Evolutionary conservation across 1,140 invertebrate genomes (phyloP), one percentile per base, ranked within the genome.

Genomic region (Tetramorium alpestre): DNA sequence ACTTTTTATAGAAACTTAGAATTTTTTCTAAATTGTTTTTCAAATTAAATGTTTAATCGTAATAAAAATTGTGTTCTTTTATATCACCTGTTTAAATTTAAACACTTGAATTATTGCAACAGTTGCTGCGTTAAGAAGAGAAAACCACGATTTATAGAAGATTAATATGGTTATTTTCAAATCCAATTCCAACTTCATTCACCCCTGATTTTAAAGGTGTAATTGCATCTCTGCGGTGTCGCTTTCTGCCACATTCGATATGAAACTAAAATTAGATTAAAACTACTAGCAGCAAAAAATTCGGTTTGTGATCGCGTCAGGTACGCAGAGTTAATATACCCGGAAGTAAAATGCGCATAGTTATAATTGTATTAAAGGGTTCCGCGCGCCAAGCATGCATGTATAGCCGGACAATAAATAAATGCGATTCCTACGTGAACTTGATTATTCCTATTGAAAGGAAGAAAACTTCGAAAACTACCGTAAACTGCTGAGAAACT

Each of bases 181-280:
- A 70, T 70, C 33, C 38, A 81, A 81, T 81, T 81, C 47, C 22
- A 41, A 44, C 51, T 28, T 70, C 6, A 11, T n/a, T 33, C 44
- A 8, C 28, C 10, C 25, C 10, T 33, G 16, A 69, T 33, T 60
- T 73, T 73, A 33, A 82, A 82, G 38, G 25, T n/a, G 18, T 41
- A 47, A 58, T 73, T 54, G 22, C 69, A 58, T 72, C 25, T 82
- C 41, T 70, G 41, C 7, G 65, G 67, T 58, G 25, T 60, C 80
- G 25, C 54, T 49, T 51, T 65, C 4, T 28, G 25, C 41, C 41
- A 65, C 44, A 58, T 82, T 82, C 41, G 22, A 47, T 47, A 60
- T 33, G 18, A 33, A 82, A 73, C 22, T 82, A 41, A 54, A 82
- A 82, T 72, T 82, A 67, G 38, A 82, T 82, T 82, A 58, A 82